phyloP scores from a whole-genome alignment of 2,113 vertebrate genomes.

The Polypterus bichir region DNA sequence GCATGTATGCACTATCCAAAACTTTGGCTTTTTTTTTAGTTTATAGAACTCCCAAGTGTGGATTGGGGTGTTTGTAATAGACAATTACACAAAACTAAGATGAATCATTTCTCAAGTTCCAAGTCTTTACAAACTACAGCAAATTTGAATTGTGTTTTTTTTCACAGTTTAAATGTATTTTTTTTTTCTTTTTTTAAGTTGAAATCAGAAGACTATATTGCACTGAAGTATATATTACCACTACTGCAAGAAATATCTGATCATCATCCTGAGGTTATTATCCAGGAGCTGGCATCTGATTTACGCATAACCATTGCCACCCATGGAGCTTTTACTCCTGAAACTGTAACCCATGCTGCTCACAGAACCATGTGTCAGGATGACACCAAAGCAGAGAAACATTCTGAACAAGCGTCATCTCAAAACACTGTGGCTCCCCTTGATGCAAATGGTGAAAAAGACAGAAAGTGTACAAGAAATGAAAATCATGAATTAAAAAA shows the following conservation, averaged over 20 bases:
- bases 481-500: not conserved
- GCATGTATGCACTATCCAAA: too few relatives aligned
- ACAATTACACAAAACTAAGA: too few relatives aligned
- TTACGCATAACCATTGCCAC: slow-evolving; percentile 72
- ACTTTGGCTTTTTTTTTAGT: too few relatives aligned
- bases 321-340: slow-evolving; percentile 54
- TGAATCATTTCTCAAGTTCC: too few relatives aligned
- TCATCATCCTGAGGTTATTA: slow-evolving; percentile 54
- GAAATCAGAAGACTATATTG: slow-evolving; percentile 47
- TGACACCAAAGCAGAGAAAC: not conserved
- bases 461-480: not conserved
- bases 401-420: not conserved
- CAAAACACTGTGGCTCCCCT: not conserved
- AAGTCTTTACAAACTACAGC: too few relatives aligned
- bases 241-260: slow-evolving; percentile 58
- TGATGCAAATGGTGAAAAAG: not conserved
- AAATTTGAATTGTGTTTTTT: too few relatives aligned
- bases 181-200: slow-evolving; percentile 39
- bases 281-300: slow-evolving; percentile 73
- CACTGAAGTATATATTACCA: slow-evolving; percentile 56
- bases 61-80: too few relatives aligned
- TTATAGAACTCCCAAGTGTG: too few relatives aligned
- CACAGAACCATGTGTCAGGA: slow-evolving; percentile 17
- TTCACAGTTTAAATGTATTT: not conserved
- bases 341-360: slow-evolving; percentile 26